A percentile compares a stretch with the other conserved stretches of the same genome.
Evolutionary conservation across 2,113 vertebrate genomes (phyloP).

Genomic region (Tragelaphus strepsiceros): DNA sequence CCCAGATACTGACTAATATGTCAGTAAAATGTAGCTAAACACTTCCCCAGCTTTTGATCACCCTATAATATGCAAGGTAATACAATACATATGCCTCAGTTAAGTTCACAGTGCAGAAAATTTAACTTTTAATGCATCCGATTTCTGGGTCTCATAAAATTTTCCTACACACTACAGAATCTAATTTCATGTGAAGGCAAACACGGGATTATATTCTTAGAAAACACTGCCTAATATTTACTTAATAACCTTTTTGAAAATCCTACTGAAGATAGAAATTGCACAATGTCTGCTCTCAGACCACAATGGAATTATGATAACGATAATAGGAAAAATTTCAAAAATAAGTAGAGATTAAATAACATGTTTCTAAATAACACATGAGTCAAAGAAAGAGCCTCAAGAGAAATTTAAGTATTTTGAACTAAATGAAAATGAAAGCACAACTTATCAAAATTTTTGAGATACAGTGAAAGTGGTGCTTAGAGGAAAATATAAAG

Average conservation of each 20-base stretch:
- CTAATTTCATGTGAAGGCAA: neutral
- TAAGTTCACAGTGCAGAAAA: neutral
- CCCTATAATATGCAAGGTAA: neutral
- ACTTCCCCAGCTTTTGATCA: neutral
- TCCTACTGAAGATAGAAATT: neutral
- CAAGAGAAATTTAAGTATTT: neutral
- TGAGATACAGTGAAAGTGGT: neutral
- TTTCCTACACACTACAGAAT: neutral
- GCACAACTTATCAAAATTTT: neutral
- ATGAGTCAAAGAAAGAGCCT: neutral
- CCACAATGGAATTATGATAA: neutral
- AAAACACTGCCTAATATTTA: neutral
- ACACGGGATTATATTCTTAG: neutral
- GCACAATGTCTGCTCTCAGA: neutral
- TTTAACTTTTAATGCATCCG: neutral
- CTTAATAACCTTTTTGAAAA: neutral
- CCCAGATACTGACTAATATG: neutral
- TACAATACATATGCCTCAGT: neutral
- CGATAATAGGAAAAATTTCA: neutral
- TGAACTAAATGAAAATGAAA: neutral
- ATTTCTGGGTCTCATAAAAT: neutral
- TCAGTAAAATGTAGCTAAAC: neutral
- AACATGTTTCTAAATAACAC: neutral
- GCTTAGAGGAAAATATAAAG: neutral
- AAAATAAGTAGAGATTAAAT: neutral